Base-by-base conservation (phyloP, 2,113 vertebrate genomes). In the Macrotus californicus region DNA sequence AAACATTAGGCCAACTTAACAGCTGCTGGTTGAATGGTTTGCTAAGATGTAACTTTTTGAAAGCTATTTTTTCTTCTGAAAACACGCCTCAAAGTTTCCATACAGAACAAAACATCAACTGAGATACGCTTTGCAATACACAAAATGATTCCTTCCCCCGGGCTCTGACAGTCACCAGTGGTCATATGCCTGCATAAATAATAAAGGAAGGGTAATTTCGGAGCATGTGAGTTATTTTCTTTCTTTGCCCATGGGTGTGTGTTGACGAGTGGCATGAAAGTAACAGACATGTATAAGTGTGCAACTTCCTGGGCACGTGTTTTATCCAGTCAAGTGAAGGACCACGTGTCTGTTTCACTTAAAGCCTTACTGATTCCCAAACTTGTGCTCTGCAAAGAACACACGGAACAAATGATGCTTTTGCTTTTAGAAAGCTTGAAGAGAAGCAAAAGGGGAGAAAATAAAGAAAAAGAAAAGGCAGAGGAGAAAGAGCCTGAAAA, bases 1-100 rank as follows among this genome's bases (percentile, higher is more conserved):
- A 98, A 98, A 98, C 97, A 98, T 97, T 93, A 98, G 98, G 96
- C 97, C 93, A 98, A 97, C 96, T 98, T 96, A 96, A 97, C 97
- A 98, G 97, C 97, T 97, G 97, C 82, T 85, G 91, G 93, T 10
- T 98, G 93, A 98, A 98, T 96, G 97, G 86, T 96, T 98, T 97
- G 79, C 97, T 97, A 94, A 97, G 92, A 89, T 96, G 67, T 66
- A 97, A 94, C 95, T 96, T 98, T 98, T 96, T 97, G 98, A 98
- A 97, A 85, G 98, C 95, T 96, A 93, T 97, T 93, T 92, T 87
- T 91, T 31, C 64, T 94, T 81, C 89, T 92, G 83, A 97, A 97
- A 97, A 97, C 96, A 97, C 64, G 54, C 96, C 97, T 97, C 87
- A 94, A 95, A 98, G 88, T 94, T 97, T 95, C 70, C 79, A 97